Conservation (phyloP, 2,888 invertebrate genomes). For the Netelia virgata region DNA sequence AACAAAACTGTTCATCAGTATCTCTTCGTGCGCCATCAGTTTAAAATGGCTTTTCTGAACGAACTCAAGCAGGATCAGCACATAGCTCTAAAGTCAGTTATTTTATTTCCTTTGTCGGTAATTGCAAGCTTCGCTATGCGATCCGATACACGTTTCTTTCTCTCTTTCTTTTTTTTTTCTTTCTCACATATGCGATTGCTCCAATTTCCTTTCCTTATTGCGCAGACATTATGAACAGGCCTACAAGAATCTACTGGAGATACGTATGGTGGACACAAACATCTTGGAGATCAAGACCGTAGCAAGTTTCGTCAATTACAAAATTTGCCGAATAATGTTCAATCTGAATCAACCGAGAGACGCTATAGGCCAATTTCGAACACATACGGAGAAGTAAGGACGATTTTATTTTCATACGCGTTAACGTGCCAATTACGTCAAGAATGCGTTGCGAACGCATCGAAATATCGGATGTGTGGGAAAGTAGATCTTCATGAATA, state of each 20-base stretch:
- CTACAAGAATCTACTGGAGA: conserved; percentile 95
- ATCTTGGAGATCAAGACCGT: conserved; percentile 96
- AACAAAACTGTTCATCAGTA: conserved; percentile 96
- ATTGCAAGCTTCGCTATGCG: too few relatives aligned
- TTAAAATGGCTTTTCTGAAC: conserved; percentile 97
- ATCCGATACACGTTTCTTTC: conserved; percentile 9
- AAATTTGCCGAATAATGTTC: conserved; percentile 96
- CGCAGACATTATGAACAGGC: conserved; percentile 93
- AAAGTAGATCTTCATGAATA: too few relatives aligned
- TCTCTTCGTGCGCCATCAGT: conserved; percentile 97
- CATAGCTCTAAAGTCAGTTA: conserved; percentile 91
- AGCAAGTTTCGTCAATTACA: conserved; percentile 98
- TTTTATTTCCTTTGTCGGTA: neutral
- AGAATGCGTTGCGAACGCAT: neutral
- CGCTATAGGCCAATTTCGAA: conserved; percentile 97
- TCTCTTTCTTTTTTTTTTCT: neutral
- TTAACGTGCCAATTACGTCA: conserved; percentile 6
- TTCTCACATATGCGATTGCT: conserved; percentile 33
- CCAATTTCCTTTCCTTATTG: conserved; percentile 59
- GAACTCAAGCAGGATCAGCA: conserved; percentile 96
- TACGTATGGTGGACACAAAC: conserved; percentile 95
- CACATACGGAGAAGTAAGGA: conserved; percentile 92
- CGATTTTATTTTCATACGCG: neutral
- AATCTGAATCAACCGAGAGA: conserved; percentile 95
- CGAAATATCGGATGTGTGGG: too few relatives aligned